phyloP scores from a whole-genome alignment of 2,797 vertebrate genomes.

The Sebastiscus tertius region DNA sequence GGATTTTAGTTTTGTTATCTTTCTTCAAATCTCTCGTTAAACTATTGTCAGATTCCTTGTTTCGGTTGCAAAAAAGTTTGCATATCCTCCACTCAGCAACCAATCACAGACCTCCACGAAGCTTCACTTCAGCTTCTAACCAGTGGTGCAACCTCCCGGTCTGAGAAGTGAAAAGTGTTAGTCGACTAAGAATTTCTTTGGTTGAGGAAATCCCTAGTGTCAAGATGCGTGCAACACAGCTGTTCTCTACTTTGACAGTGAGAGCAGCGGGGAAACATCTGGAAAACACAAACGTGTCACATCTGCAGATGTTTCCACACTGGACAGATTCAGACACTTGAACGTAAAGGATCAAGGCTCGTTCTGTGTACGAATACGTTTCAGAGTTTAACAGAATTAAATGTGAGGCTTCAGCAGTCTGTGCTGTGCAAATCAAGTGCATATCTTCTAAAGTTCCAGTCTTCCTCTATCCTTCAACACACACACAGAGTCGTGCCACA shows the following conservation, averaged over 20 bases:
- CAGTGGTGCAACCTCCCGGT: too few relatives aligned
- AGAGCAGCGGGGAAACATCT: constrained; percentile 10
- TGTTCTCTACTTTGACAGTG: neutral
- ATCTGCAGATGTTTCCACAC: neutral
- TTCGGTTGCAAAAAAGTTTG: neutral
- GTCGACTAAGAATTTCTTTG: too few relatives aligned
- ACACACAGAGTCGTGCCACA: constrained; percentile 2
- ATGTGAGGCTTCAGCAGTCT: neutral
- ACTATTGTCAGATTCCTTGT: neutral
- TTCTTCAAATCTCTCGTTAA: neutral
- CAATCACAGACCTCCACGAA: neutral
- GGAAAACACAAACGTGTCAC: neutral
- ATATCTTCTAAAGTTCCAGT: neutral
- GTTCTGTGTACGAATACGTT: neutral
- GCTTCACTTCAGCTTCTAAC: neutral
- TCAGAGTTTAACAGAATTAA: neutral
- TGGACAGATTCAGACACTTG: neutral
- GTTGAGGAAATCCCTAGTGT: too few relatives aligned
- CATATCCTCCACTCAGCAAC: neutral
- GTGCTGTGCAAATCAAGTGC: neutral
- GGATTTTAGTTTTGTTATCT: neutral
- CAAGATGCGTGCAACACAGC: neutral
- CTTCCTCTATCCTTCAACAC: neutral
- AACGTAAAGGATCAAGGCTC: neutral
- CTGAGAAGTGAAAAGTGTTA: too few relatives aligned